Evolutionary conservation across 2,797 vertebrate genomes (phyloP).

Genomic region (Lutra lutra): DNA sequence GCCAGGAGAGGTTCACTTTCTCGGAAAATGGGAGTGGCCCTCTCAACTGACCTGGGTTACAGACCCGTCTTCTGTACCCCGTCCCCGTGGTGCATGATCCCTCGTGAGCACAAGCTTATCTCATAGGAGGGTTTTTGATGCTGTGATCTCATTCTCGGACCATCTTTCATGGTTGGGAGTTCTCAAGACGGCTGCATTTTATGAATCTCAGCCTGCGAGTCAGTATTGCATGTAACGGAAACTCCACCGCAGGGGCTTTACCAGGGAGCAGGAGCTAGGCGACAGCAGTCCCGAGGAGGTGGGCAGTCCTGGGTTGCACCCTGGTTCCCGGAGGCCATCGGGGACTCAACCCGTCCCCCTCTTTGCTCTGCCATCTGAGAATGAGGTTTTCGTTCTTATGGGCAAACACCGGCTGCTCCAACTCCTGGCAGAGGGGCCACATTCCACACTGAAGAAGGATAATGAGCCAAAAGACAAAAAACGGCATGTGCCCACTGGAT

Average conservation of each 20-base stretch:
- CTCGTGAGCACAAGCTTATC: not conserved
- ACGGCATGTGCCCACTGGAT: not conserved
- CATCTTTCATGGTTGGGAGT: not conserved
- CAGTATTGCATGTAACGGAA: not conserved
- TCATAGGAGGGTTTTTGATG: not conserved
- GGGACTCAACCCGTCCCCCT: not conserved
- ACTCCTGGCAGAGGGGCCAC: not conserved
- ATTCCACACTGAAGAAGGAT: not conserved
- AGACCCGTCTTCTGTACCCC: not conserved
- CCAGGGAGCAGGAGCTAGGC: not conserved
- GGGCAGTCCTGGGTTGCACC: not conserved
- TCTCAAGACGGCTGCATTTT: not conserved
- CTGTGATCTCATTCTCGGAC: not conserved
- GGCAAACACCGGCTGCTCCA: not conserved
- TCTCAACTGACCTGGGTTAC: not conserved
- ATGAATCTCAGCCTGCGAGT: not conserved
- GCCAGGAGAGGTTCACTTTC: slow-evolving; percentile 3
- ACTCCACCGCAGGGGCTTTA: not conserved
- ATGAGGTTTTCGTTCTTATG: not conserved
- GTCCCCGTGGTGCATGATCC: not conserved
- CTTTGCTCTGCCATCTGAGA: slow-evolving; percentile 28
- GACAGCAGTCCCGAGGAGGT: not conserved
- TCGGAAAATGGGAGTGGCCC: slow-evolving; percentile 45
- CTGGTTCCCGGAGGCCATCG: not conserved
- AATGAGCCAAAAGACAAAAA: not conserved